Evolutionary conservation across 2,888 invertebrate genomes (phyloP), one percentile per base, ranked within the genome.

Genomic region (Busseola fusca): DNA sequence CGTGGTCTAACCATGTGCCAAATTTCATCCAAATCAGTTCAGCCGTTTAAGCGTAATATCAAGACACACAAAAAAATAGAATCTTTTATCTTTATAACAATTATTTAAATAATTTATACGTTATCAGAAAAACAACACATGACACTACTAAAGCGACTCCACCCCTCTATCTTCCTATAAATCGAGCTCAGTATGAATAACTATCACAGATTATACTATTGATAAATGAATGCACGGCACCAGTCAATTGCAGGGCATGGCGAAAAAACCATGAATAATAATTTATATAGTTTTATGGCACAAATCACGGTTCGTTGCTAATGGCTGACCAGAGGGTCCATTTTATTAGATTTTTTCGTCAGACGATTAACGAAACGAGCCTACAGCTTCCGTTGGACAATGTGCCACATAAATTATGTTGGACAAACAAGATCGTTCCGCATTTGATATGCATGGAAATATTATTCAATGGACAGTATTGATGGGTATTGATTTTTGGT

Each of bases 341-440:
- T 88, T 90, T 90, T 90, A 90, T 90, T 87, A 87, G 89, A 90
- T 92, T 94, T 95, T 95, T 95, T 94, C 92, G 88, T 88, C 88
- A 88, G 86, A 91, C 91, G 91, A 94, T 94, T 93, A 94, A 92
- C 87, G 91, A 78, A 90, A 91, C 91, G 89, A 91, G 95, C 95
- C 95, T 92, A 87, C 94, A 91, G 92, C 91, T 93, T 94, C 92
- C 92, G 93, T 89, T 90, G 91, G 91, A 95, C 94, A 95, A 95
- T 92, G 87, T 84, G 69, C 79, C 85, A 87, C 92, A 95, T 95
- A 94, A 95, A 95, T 94, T 93, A 92, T 92, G 84, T 92, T 91
- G 90, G 89, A 91, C 91, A 92, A 93, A 93, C 88, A 93, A 85
- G 89, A 91, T 90, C 85, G 89, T 90, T 90, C 88, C 87, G 88